A percentile compares a stretch with the other conserved stretches of the same genome.
Conservation (phyloP, 2,113 vertebrate species). For the Centropristis striata region DNA sequence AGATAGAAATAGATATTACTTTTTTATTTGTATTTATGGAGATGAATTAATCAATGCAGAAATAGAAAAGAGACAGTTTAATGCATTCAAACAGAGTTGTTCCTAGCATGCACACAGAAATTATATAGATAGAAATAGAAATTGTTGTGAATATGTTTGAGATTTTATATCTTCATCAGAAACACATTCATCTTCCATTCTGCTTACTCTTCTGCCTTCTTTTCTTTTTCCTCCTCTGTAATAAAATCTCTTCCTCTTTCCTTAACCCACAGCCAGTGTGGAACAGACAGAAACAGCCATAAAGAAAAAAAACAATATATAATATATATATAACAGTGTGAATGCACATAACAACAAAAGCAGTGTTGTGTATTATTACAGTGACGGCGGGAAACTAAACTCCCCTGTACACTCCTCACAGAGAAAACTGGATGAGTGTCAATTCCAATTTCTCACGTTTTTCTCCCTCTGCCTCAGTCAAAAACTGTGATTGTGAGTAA, state of each 20-base stretch:
- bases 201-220: not conserved
- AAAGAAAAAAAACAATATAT: not conserved
- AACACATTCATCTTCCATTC: not conserved
- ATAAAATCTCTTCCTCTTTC: not conserved
- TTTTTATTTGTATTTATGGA: not conserved
- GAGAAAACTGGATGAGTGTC: slow-evolving; percentile 64
- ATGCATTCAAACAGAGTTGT: not conserved
- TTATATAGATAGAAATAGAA: not conserved
- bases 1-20: not conserved
- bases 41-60: not conserved
- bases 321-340: slow-evolving; percentile 5
- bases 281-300: not conserved
- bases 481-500: slow-evolving; percentile 40
- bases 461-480: slow-evolving; percentile 59
- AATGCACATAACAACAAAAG: slow-evolving; percentile 10
- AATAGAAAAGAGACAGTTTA: not conserved
- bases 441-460: slow-evolving; percentile 68
- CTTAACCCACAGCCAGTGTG: not conserved
- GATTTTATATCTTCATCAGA: not conserved
- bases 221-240: not conserved
- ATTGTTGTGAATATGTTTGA: not conserved
- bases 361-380: slow-evolving; percentile 38
- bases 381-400: slow-evolving; percentile 46
- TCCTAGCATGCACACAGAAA: not conserved
- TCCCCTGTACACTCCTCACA: slow-evolving; percentile 46